phyloP scores from a whole-genome alignment of 2,113 vertebrate genomes.

The Tyrannus savana region DNA sequence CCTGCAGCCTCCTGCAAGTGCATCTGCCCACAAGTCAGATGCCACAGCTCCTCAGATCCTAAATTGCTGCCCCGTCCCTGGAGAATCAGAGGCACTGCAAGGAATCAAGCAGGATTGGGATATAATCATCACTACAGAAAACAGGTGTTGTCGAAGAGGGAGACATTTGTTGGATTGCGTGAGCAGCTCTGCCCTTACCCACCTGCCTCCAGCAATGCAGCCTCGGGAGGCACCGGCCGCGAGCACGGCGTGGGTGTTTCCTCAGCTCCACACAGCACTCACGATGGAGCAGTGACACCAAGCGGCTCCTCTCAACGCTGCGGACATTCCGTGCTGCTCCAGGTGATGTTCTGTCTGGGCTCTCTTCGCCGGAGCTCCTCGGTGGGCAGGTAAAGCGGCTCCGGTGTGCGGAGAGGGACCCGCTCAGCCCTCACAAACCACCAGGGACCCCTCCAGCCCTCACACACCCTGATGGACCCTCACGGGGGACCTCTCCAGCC shows the following conservation, averaged over 20 bases:
- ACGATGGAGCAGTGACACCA: constrained; percentile 62
- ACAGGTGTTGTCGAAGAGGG: neutral
- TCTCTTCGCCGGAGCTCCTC: neutral
- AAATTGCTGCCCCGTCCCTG: neutral
- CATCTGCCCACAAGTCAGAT: neutral
- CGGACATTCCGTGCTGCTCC: neutral
- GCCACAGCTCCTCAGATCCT: neutral
- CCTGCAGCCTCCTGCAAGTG: neutral
- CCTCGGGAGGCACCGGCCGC: rapidly evolving
- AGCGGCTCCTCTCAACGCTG: neutral
- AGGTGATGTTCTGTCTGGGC: neutral
- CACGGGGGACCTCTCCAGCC: neutral
- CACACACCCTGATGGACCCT: neutral
- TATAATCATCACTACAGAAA: neutral
- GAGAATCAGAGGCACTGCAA: neutral
- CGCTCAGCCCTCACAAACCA: neutral
- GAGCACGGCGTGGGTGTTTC: rapidly evolving
- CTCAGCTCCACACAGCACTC: rapidly evolving
- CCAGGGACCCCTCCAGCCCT: neutral
- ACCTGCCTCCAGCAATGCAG: neutral
- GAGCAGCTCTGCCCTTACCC: neutral
- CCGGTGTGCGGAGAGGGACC: neutral
- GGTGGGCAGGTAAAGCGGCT: neutral
- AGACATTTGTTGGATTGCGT: neutral
- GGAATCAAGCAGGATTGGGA: neutral